Base-by-base conservation (phyloP, 2,113 vertebrate species). In the Corvus hawaiiensis region DNA sequence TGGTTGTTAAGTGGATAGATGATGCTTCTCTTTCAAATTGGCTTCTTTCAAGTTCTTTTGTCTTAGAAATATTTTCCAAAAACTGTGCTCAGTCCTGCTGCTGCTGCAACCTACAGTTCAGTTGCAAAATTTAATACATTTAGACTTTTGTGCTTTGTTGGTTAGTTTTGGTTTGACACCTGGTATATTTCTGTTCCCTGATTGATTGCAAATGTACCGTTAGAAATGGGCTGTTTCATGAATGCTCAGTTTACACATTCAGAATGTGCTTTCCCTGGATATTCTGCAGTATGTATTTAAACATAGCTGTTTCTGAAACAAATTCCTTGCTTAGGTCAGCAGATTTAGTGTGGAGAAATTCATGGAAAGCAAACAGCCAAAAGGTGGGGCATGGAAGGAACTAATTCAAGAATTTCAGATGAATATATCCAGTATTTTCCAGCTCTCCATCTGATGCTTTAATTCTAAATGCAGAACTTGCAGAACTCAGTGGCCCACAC, bases 271-370 rank as follows among this genome's bases (percentile, higher is more conserved):
- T 91, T 88, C 59, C 63, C 88, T 14, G 6, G 82, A 90, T 85
- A 80, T 87, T 96, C 75, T 74, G 63, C 63, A 88, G 59, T 55
- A 35, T 52, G 26, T 68, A 44, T 94, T 94, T 89, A 92, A 93
- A 90, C 52, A 61, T 72, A 81, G 48, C 89, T 91, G 41, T 72
- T 97, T 92, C 83, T 90, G 94, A 94, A 84, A 93, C 63, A 63
- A 90, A 94, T 93, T 95, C 92, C 68, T 90, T 84, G 90, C 92
- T 92, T 88, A 81, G 73, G 16, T 94, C 92, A 93, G 90, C 90
- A 93, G 74, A 71, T 71, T 89, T 84, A 52, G 18, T 78, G 49
- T 1, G 1, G 51, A 90, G 85, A 94, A 93, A 75, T 93, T 81
- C 1, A 81, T 22, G 41, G 90, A 94, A 93, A 93, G 80, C 64